These are phyloP conservation scores for Cantharis nigra DNA, from an alignment of 2,888 invertebrate species.

Conservation along the genomic window DNA sequence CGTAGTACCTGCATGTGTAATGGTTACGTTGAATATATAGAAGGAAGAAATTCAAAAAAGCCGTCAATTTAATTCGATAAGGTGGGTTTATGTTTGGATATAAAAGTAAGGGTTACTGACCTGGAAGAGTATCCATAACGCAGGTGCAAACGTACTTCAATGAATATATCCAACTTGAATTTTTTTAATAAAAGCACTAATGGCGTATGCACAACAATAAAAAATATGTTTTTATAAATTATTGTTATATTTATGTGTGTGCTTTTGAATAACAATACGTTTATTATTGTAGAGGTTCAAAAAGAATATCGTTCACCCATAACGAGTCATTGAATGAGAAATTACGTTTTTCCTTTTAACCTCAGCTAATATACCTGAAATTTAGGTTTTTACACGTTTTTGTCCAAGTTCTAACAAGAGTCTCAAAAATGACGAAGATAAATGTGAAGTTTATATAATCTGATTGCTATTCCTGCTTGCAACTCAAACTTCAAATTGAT, in stretches of 20 bases:
- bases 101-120: background rate
- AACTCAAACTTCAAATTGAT: slow-evolving; percentile 4
- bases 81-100: background rate
- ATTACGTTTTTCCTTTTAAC: background rate
- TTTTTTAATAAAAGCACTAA: background rate
- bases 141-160: background rate
- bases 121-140: background rate
- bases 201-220: background rate
- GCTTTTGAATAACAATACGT: background rate
- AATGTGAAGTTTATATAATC: background rate
- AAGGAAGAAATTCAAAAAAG: background rate
- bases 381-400: background rate
- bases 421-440: background rate
- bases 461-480: background rate
- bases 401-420: background rate
- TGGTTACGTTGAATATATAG: background rate
- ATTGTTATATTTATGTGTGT: background rate
- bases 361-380: background rate
- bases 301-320: background rate
- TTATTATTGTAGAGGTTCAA: background rate
- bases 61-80: background rate
- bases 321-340: background rate
- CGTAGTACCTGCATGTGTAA: background rate
- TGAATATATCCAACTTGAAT: background rate
- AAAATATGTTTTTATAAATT: background rate